phyloP scores from a whole-genome alignment of 2,113 vertebrate species.

The Corvus moneduloides region DNA sequence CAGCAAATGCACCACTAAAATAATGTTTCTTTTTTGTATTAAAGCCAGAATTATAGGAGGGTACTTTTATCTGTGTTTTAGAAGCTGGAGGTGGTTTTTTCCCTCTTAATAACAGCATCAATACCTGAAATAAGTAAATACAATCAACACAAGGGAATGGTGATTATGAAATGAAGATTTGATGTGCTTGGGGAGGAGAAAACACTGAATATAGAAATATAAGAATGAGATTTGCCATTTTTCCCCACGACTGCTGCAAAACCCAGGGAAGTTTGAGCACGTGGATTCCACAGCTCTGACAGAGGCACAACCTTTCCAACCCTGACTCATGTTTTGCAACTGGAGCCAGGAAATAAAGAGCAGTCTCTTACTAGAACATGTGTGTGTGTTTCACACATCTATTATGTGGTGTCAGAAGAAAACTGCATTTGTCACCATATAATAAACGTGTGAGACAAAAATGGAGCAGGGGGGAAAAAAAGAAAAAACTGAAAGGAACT shows the following conservation, averaged over 20 bases:
- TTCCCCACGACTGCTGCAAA: neutral
- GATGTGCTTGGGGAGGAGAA: neutral
- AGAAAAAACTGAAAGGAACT: neutral
- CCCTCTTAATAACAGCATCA: neutral
- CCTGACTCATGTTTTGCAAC: conserved; percentile 46
- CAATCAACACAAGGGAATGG: neutral
- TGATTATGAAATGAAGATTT: neutral
- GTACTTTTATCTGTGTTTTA: neutral
- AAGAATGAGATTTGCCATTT: neutral
- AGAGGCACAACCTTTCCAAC: conserved; percentile 29
- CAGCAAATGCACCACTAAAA: neutral
- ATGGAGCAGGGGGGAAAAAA: neutral
- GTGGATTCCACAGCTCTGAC: neutral
- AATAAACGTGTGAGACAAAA: conserved; percentile 67
- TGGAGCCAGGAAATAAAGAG: conserved; percentile 52
- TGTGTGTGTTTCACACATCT: conserved; percentile 56
- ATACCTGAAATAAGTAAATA: neutral
- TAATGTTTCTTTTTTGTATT: neutral
- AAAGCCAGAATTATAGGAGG: neutral
- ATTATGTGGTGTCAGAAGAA: conserved; percentile 61
- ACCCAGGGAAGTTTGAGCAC: neutral
- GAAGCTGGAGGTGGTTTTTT: neutral
- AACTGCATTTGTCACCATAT: conserved; percentile 54
- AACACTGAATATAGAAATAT: neutral
- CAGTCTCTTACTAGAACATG: conserved; percentile 34